phyloP scores from a whole-genome alignment of 2,888 invertebrate species.

The Parochlus steinenii region DNA sequence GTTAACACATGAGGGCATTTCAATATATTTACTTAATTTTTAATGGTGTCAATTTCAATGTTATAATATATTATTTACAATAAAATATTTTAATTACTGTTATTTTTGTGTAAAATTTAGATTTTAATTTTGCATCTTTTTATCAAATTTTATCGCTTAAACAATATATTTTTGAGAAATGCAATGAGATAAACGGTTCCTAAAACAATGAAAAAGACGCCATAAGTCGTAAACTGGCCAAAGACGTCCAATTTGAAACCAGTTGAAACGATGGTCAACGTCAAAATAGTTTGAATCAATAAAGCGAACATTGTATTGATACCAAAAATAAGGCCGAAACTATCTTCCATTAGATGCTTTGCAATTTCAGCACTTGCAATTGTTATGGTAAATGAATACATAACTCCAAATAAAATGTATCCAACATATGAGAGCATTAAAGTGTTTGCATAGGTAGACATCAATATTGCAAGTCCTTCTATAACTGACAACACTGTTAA shows the following conservation, averaged over 20 bases:
- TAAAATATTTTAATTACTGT: too few species aligned
- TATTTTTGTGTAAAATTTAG: too few species aligned
- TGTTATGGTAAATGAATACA: constrained; percentile 69
- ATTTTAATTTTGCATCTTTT: neutral
- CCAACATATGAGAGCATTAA: constrained; percentile 57
- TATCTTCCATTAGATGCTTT: constrained; percentile 58
- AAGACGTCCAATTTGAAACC: constrained; percentile 3
- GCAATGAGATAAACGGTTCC: neutral
- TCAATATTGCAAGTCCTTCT: constrained; percentile 38
- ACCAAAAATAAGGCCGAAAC: constrained; percentile 81
- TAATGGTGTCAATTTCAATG: too few species aligned
- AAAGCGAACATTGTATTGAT: constrained; percentile 73
- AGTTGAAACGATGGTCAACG: constrained; percentile 22
- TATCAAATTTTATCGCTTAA: neutral
- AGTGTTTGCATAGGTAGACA: constrained; percentile 37
- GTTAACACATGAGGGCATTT: too few species aligned
- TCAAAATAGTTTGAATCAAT: constrained; percentile 60
- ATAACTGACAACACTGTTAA: constrained; percentile 33
- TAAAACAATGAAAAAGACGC: neutral
- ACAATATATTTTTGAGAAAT: too few species aligned
- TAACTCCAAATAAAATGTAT: constrained; percentile 56
- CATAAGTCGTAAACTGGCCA: constrained; percentile 6
- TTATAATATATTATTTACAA: too few species aligned
- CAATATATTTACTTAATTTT: too few species aligned
- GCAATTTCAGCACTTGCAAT: constrained; percentile 79